Base-by-base conservation (phyloP, 2,888 invertebrate species). In the Agelastica alni region DNA sequence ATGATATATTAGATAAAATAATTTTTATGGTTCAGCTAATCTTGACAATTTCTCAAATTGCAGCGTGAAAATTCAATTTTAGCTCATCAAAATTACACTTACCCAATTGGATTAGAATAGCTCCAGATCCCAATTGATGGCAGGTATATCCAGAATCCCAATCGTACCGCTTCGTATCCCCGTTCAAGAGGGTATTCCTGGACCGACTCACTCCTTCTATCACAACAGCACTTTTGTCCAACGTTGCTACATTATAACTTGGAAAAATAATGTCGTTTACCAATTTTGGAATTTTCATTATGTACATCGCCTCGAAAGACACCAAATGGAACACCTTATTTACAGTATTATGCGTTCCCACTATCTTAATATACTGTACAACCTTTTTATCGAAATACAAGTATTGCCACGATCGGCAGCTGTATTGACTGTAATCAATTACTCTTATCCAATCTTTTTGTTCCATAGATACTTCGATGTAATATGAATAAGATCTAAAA, bases 71-170 rank as follows among this genome's bases (percentile, higher is more conserved):
- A n/a, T n/a, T n/a, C n/a, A n/a, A n/a, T n/a, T n/a, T n/a, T n/a
- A n/a, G n/a, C n/a, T n/a, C n/a, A n/a, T n/a, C n/a, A n/a, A n/a
- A n/a, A n/a, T n/a, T n/a, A 2, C 16, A 51, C 62, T 54, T 66
- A 67, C 89, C 93, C 62, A 99, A 83, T 78, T 98, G 96, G 58
- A 99, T 90, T 66, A 95, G 85, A 72, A 99, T 96, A 65, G 93
- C 88, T 53, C 98, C 97, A 63, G 93, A 91, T 65, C 95, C 94
- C 58, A 95, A 80, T 79, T 96, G 96, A 81, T 97, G 96, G 77
- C 96, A 97, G 3, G 96, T 97, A 78, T 97, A 98, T 59, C 97
- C 97, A 48, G 91, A 92, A 78, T 99, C 98, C 97, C 97, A 98
- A 80, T 98, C 96, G 78, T 98, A 99, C 78, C 92, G 89, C 69